Evolutionary conservation across 2,888 invertebrate genomes (phyloP), one percentile per base, ranked within the genome.

Genomic region (Papilio gigon): DNA sequence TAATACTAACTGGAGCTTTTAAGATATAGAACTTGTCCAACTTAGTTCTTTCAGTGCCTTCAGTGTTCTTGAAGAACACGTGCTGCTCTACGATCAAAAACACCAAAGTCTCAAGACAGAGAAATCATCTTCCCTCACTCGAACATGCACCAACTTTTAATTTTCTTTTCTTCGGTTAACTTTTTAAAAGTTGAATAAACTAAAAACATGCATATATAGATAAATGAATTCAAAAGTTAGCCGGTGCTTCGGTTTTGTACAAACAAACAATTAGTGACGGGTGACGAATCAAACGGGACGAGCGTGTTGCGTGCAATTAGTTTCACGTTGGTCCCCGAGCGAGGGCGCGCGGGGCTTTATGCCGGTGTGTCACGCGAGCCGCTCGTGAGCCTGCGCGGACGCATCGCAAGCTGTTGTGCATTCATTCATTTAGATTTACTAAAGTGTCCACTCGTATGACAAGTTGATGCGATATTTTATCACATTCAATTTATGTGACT

Each of bases 281-380:
- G 35, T 27, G 53, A 65, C n/a, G 65, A 60, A 40, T 59, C 35
- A 37, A 60, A 58, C 56, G 30, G 35, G 33, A 68, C 33, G 53
- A 56, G 78, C 75, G 76, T 78, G 80, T 82, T 80, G 78, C 76
- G 73, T 75, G 80, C 80, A 83, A 83, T 83, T 83, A 82, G 81
- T 79, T 77, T 75, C 75, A 74, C 76, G 76, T 76, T 76, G 77
- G 75, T 75, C 71, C 73, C 71, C 72, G 64, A 76, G 71, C 74
- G 73, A 73, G 74, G 74, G 76, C 75, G 27, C 40, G 2, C 30
- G 17, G 59, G 42, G 42, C 50, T 80, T 84, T 83, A 84, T 80
- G 79, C 72, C 20, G 65, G 12, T 67, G 61, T 73, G 74, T 72
- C 84, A 84, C 83, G 84, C 84, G 77, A 84, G 80, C 59, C 73